Evolutionary conservation across 2,888 invertebrate genomes (phyloP).

Genomic region (Brachypalpus laphriformis): DNA sequence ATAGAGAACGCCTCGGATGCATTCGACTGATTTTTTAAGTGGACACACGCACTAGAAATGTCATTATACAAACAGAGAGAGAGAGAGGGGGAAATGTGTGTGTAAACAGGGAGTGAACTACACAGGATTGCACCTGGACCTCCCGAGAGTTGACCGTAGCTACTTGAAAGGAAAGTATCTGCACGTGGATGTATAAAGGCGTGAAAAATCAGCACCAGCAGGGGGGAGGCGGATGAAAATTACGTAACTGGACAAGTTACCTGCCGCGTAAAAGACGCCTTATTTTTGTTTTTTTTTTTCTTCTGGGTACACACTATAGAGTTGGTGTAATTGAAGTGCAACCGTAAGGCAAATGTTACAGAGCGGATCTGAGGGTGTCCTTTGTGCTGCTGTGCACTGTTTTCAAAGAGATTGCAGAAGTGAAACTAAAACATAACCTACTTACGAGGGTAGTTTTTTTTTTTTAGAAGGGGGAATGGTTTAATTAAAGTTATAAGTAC

Average conservation of each 20-base stretch:
- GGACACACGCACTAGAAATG: slow-evolving; percentile 26
- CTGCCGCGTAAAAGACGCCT: slow-evolving; percentile 29
- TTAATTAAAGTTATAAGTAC: slow-evolving; percentile 17
- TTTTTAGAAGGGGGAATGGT: background rate
- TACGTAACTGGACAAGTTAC: slow-evolving; percentile 36
- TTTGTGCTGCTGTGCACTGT: slow-evolving; percentile 25
- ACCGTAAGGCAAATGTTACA: slow-evolving; percentile 26
- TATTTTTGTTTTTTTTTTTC: background rate
- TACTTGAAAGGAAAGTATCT: background rate
- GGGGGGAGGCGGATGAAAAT: background rate
- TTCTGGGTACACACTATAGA: background rate
- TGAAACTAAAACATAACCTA: slow-evolving; percentile 27
- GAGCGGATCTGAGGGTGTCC: slow-evolving; percentile 20
- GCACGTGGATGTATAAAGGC: slow-evolving; percentile 12
- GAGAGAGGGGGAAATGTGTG: background rate
- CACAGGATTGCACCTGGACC: slow-evolving; percentile 42
- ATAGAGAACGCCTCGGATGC: slow-evolving; percentile 21
- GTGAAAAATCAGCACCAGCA: slow-evolving; percentile 40
- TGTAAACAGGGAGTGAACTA: background rate
- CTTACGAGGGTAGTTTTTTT: background rate
- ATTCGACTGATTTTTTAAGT: slow-evolving; percentile 37
- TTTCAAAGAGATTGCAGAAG: slow-evolving; percentile 22
- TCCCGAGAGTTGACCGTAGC: slow-evolving; percentile 1
- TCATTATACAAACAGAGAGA: background rate
- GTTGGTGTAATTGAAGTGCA: slow-evolving; percentile 33